phyloP scores from a whole-genome alignment of 1,140 invertebrate species.

The Asobara japonica region DNA sequence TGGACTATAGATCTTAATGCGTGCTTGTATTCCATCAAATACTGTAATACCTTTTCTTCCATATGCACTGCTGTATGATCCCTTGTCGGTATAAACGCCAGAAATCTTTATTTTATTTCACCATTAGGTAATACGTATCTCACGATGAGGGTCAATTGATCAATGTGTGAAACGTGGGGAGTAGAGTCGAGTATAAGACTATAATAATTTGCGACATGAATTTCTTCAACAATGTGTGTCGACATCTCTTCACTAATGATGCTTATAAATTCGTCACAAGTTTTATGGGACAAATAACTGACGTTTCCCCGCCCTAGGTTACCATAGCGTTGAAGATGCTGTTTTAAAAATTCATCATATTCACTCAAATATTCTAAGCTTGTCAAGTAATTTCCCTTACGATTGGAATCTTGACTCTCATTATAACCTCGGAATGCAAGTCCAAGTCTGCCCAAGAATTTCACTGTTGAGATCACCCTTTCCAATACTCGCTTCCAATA shows the following conservation, averaged over 20 bases:
- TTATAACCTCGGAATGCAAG: constrained; percentile 45
- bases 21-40: constrained; percentile 41
- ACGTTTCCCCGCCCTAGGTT: constrained; percentile 49
- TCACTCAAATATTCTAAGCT: no score
- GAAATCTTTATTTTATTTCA: constrained; percentile 42
- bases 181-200: constrained; percentile 49
- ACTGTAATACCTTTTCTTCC: constrained; percentile 25
- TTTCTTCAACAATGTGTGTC: constrained; percentile 43
- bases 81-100: constrained; percentile 45
- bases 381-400: no score
- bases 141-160: constrained; percentile 43
- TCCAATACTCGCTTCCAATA: constrained; percentile 45
- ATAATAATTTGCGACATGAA: constrained; percentile 55
- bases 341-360: no score
- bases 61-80: constrained; percentile 48
- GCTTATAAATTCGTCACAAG: constrained; percentile 54
- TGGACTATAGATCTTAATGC: constrained; percentile 39
- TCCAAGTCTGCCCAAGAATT: constrained; percentile 40
- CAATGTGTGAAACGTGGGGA: constrained; percentile 40
- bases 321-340: constrained; percentile 48
- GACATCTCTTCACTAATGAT: constrained; percentile 42
- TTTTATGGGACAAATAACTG: constrained; percentile 51
- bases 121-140: constrained; percentile 43
- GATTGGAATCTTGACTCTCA: neutral
- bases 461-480: constrained; percentile 42